Conservation (phyloP, 2,113 vertebrate genomes). For the Mirza zaza region DNA sequence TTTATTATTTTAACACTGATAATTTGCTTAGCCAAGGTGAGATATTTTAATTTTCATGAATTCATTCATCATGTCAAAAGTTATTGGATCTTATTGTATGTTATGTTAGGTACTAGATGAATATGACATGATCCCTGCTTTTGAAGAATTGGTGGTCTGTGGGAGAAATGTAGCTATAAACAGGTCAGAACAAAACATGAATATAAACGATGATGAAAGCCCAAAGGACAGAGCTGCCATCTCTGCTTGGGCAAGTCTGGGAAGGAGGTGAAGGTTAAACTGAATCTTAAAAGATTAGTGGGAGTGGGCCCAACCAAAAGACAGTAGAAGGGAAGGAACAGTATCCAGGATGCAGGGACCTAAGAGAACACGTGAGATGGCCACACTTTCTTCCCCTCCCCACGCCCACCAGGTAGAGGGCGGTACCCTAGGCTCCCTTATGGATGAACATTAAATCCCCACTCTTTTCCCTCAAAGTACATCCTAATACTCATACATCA, state of each 20-base stretch:
- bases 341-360: neutral
- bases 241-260: neutral
- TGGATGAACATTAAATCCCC: neutral
- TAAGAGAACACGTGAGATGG: neutral
- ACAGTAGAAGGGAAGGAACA: neutral
- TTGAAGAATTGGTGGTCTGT: conserved; percentile 19
- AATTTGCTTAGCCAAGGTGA: neutral
- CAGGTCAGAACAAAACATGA: neutral
- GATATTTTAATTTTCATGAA: neutral
- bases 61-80: neutral
- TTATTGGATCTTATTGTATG: neutral
- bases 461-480: neutral
- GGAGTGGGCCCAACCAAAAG: neutral
- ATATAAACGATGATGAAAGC: neutral
- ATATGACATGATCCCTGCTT: neutral
- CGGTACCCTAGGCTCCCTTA: neutral
- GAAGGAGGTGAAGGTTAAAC: neutral
- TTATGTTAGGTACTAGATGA: neutral
- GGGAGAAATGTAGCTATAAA: conserved; percentile 18
- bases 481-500: neutral
- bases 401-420: neutral
- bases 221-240: neutral
- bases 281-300: neutral
- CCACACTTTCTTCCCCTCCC: neutral
- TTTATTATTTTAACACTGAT: neutral